Percentiles rank a stretch among this genome's conserved stretches.
Evolutionary conservation across 2,797 vertebrate species (phyloP).

Genomic region (Serranus cabrilla): DNA sequence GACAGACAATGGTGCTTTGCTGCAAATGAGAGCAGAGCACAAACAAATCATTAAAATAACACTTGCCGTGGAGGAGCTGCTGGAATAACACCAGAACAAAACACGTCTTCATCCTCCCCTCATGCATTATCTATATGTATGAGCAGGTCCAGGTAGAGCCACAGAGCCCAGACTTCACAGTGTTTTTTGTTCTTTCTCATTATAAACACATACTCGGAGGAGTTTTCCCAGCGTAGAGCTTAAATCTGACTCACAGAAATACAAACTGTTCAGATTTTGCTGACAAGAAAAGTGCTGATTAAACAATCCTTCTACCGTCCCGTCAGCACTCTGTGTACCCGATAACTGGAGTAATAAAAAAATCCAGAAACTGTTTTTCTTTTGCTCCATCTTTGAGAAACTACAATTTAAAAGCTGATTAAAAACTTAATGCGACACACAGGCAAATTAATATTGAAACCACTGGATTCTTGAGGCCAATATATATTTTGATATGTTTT

Average conservation of each 20-base stretch:
- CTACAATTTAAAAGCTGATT: not conserved
- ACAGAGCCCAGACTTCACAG: not conserved
- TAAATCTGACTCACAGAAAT: conserved; percentile 15
- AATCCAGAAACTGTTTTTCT: not conserved
- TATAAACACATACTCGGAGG: conserved; percentile 13
- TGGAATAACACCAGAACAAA: not conserved
- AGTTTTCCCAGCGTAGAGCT: conserved; percentile 13
- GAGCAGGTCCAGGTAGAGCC: conserved; percentile 8
- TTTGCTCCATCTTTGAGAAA: not conserved
- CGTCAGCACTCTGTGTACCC: not conserved
- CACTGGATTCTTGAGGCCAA: not conserved
- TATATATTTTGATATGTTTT: not conserved
- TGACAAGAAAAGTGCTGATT: conserved; percentile 26
- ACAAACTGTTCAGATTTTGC: conserved; percentile 9
- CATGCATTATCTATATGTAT: conserved; percentile 26
- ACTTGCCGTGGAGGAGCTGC: not conserved
- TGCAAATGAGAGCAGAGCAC: conserved; percentile 64
- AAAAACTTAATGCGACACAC: not conserved
- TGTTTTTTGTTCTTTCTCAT: conserved; percentile 36
- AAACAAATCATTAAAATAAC: conserved; percentile 10
- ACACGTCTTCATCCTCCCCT: not conserved
- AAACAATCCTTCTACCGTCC: not conserved
- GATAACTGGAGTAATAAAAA: not conserved
- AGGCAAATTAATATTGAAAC: not conserved
- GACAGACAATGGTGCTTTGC: conserved; percentile 99